A percentile compares a stretch with the other conserved stretches of the same genome.
Conservation (phyloP, 2,113 vertebrate species). For the Ariopsis seemanni region DNA sequence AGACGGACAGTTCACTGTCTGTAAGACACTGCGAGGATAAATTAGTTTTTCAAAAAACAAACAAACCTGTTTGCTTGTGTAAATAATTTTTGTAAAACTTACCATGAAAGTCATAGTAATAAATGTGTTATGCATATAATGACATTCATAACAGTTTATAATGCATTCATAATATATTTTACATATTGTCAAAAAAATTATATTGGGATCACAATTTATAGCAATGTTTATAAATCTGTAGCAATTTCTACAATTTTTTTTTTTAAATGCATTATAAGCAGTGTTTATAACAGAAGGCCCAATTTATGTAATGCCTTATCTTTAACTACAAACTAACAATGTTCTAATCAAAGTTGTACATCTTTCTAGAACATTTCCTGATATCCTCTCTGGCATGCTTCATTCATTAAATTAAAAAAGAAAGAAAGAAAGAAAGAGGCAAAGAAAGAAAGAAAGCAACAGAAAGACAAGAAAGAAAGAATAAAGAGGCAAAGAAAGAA, state of each 20-base stretch:
- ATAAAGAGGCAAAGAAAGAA: background rate
- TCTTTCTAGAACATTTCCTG: too few relatives aligned
- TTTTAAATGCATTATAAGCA: background rate
- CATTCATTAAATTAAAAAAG: background rate
- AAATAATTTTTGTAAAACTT: background rate
- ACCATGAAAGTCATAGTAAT: background rate
- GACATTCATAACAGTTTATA: background rate
- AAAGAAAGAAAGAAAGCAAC: background rate
- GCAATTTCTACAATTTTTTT: background rate
- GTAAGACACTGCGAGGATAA: background rate
- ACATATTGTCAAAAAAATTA: background rate
- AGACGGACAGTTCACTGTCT: background rate
- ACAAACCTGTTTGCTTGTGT: background rate
- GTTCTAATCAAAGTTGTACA: too few relatives aligned
- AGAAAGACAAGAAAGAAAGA: background rate
- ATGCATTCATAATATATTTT: background rate
- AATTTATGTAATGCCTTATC: too few relatives aligned
- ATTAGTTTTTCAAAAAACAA: background rate
- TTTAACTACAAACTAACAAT: too few relatives aligned
- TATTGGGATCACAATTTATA: background rate
- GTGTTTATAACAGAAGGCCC: background rate
- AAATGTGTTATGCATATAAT: background rate
- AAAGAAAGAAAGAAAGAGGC: too few relatives aligned
- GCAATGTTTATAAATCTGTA: background rate
- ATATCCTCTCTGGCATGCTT: too few relatives aligned